Evolutionary conservation across 2,888 invertebrate species (phyloP).

Genomic region (Ophioninae sp.): DNA sequence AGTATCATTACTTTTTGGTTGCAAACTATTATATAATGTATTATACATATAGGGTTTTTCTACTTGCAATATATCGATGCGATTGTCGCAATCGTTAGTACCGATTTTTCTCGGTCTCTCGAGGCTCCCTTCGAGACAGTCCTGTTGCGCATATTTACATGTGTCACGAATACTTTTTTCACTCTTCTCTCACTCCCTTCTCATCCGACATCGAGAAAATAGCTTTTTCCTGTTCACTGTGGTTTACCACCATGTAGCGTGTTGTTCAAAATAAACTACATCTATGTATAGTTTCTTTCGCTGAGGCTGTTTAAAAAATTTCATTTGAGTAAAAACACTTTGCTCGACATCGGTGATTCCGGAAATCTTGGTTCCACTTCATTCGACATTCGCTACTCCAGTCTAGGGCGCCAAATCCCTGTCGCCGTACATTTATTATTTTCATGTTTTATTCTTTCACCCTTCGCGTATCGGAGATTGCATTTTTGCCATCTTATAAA

Average conservation of each 20-base stretch:
- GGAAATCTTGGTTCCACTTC: slow-evolving; percentile 41
- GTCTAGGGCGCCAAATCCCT: slow-evolving; percentile 14
- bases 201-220: slow-evolving; percentile 22
- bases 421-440: slow-evolving; percentile 27
- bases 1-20: slow-evolving; percentile 63
- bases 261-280: background rate
- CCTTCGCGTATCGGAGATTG: slow-evolving; percentile 54
- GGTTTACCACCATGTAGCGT: background rate
- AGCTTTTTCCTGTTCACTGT: slow-evolving; percentile 54
- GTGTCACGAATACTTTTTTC: slow-evolving; percentile 44
- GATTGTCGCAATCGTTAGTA: slow-evolving; percentile 48
- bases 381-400: slow-evolving; percentile 65
- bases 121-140: slow-evolving; percentile 24
- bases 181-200: background rate
- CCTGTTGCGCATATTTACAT: slow-evolving; percentile 49
- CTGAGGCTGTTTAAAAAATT: slow-evolving; percentile 70
- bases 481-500: slow-evolving; percentile 70
- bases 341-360: slow-evolving; percentile 45
- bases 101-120: slow-evolving; percentile 33
- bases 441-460: slow-evolving; percentile 13
- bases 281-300: slow-evolving; percentile 22
- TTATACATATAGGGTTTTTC: slow-evolving; percentile 45
- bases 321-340: slow-evolving; percentile 67
- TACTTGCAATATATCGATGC: slow-evolving; percentile 46
- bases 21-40: slow-evolving; percentile 59